phyloP scores from a whole-genome alignment of 2,113 vertebrate genomes.

The Aramus guarauna region DNA sequence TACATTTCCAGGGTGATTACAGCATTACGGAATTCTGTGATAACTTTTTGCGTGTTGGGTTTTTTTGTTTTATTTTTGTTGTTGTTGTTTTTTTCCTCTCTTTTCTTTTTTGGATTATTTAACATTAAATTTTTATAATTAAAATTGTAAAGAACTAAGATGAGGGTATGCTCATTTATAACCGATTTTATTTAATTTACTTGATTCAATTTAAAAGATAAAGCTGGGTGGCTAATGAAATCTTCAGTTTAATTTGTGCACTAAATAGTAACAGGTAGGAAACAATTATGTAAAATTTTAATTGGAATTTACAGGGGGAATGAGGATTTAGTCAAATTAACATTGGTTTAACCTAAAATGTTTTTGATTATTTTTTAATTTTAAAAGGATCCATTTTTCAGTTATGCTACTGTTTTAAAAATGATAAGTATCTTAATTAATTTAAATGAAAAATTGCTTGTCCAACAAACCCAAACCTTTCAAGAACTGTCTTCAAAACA shows the following conservation, averaged over 20 bases:
- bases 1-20: background rate
- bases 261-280: slow-evolving; percentile 30
- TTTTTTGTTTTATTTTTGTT: no score
- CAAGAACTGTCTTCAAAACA: background rate
- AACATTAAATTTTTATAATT: background rate
- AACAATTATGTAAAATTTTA: slow-evolving; percentile 42
- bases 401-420: background rate
- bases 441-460: background rate
- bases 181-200: slow-evolving; percentile 20
- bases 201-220: slow-evolving; percentile 18
- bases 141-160: background rate
- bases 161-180: background rate
- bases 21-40: background rate
- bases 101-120: background rate
- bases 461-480: background rate
- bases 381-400: background rate
- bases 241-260: slow-evolving; percentile 18
- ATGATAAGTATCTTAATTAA: background rate
- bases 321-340: slow-evolving; percentile 26
- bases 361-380: background rate
- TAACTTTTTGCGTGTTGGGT: background rate
- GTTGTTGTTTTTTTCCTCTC: background rate
- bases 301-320: slow-evolving; percentile 30
- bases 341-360: slow-evolving; percentile 6
- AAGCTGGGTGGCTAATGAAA: slow-evolving; percentile 36